These are phyloP conservation scores for Cordilura impudica DNA, from an alignment of 2,888 invertebrate species.

Conservation along the genomic window DNA sequence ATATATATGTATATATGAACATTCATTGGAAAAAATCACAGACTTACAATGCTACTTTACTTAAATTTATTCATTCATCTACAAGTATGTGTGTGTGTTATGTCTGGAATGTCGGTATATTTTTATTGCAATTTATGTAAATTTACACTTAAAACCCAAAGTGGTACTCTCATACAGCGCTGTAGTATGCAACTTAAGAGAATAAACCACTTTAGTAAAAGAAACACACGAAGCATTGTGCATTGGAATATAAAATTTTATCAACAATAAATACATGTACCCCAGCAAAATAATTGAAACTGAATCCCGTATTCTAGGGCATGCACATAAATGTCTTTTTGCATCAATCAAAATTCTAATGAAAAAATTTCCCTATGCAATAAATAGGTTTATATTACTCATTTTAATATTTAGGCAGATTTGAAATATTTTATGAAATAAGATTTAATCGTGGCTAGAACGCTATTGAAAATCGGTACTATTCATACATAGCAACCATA, in stretches of 20 bases:
- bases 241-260: constrained; percentile 32
- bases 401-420: too few species aligned
- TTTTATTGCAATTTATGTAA: constrained; percentile 45
- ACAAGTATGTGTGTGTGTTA: constrained; percentile 2
- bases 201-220: background rate
- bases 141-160: constrained; percentile 48
- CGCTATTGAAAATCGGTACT: too few species aligned
- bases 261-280: too few species aligned
- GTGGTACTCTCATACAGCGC: constrained; percentile 27
- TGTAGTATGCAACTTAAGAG: background rate
- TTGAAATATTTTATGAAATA: too few species aligned
- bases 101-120: background rate
- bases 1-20: constrained; percentile 7
- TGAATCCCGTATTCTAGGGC: too few species aligned
- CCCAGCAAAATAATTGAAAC: too few species aligned
- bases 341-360: too few species aligned
- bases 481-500: too few species aligned
- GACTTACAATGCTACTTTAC: background rate
- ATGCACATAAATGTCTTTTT: too few species aligned
- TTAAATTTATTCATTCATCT: constrained; percentile 51
- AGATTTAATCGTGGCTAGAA: too few species aligned
- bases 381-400: too few species aligned
- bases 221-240: constrained; percentile 28
- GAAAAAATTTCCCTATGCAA: too few species aligned
- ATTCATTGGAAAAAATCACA: constrained; percentile 24